These are phyloP conservation scores for Leptogaster cylindrica DNA, from an alignment of 2,888 invertebrate species.

Conservation along the genomic window DNA sequence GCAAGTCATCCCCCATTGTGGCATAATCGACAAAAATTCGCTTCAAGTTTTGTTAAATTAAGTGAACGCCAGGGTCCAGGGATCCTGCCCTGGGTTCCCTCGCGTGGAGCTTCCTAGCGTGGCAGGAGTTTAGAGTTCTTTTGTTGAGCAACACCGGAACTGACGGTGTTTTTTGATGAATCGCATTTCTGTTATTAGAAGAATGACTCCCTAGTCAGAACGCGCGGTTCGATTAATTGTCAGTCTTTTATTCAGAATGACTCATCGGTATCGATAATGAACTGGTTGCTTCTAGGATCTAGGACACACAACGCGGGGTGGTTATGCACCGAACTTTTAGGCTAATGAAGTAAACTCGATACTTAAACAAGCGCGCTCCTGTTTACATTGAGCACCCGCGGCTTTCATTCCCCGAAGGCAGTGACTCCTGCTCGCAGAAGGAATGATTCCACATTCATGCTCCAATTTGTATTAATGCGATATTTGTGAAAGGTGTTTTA, in stretches of 20 bases:
- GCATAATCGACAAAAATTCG: constrained; percentile 28
- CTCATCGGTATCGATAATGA: constrained; percentile 44
- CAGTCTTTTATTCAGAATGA: constrained; percentile 22
- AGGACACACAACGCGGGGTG: too few relatives aligned
- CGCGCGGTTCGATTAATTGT: constrained; percentile 1
- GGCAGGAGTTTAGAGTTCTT: background rate
- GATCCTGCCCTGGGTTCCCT: constrained; percentile 1
- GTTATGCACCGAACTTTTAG: constrained; percentile 2
- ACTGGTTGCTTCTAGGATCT: constrained; percentile 44
- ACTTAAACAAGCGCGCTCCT: constrained; percentile 17
- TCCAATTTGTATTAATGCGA: too few relatives aligned
- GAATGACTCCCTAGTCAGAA: background rate
- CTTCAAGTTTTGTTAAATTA: constrained; percentile 37
- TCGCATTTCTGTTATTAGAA: constrained; percentile 15
- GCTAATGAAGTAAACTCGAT: constrained; percentile 32
- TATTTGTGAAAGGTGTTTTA: too few relatives aligned
- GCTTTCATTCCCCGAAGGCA: too few relatives aligned
- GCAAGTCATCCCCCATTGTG: constrained; percentile 41
- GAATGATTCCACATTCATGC: too few relatives aligned
- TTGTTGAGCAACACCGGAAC: background rate
- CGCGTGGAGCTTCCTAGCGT: background rate
- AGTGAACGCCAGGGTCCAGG: constrained; percentile 1
- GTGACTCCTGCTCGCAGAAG: too few relatives aligned
- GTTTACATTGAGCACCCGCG: background rate
- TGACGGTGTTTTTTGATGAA: background rate